phyloP scores from a whole-genome alignment of 2,888 invertebrate species.

The Flexamia atlantica region DNA sequence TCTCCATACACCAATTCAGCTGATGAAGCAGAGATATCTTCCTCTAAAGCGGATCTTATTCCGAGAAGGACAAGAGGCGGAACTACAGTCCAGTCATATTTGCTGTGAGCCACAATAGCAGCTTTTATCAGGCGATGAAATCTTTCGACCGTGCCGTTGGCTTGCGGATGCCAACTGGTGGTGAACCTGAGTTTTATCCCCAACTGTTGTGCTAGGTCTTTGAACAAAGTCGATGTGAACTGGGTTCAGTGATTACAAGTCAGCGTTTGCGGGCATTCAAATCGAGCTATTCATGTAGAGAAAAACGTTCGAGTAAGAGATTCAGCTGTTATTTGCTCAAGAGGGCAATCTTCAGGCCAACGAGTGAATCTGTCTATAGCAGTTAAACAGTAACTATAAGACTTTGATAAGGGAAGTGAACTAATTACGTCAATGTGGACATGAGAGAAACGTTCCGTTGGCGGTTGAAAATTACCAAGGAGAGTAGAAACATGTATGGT shows the following conservation, averaged over 20 bases:
- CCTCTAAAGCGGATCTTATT: neutral
- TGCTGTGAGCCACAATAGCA: neutral
- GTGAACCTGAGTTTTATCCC: neutral
- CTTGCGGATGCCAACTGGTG: constrained; percentile 1
- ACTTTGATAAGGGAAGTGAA: neutral
- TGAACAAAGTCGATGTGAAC: neutral
- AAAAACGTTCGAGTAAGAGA: neutral
- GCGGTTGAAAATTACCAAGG: neutral
- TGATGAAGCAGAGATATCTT: neutral
- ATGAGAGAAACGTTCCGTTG: neutral
- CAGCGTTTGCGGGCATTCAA: neutral
- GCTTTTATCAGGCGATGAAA: neutral
- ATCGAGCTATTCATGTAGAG: neutral
- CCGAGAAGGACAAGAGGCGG: neutral
- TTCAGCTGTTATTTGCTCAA: neutral
- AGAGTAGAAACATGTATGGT: neutral
- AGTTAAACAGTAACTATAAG: neutral
- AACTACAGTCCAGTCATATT: neutral
- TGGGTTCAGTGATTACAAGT: neutral
- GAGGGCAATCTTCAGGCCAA: neutral
- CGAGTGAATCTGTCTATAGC: neutral
- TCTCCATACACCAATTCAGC: neutral
- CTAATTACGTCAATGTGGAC: neutral
- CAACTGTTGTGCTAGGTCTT: neutral
- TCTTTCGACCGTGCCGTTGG: neutral